These are phyloP conservation scores for Triplophysa siluroides DNA, from an alignment of 2,113 vertebrate species.

Conservation along the genomic window DNA sequence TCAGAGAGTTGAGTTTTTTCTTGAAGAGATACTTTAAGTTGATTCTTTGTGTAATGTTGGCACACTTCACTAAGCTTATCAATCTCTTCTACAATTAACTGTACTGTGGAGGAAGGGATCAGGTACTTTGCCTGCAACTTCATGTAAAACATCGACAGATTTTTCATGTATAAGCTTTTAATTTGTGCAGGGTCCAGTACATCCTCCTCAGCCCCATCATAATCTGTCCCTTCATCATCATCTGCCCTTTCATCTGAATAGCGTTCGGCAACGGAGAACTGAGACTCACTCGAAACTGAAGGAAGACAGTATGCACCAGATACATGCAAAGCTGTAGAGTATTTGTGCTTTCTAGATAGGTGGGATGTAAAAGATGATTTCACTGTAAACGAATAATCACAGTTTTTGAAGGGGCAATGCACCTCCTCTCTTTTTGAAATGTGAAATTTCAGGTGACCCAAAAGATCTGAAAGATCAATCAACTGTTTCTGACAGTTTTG, in stretches of 20 bases:
- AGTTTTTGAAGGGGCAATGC: constrained; percentile 40
- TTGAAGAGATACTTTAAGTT: neutral
- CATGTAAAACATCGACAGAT: constrained; percentile 41
- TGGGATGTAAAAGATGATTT: constrained; percentile 43
- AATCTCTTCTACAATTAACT: constrained; percentile 38
- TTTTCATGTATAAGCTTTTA: constrained; percentile 31
- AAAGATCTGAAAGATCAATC: constrained; percentile 42
- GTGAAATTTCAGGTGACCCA: constrained; percentile 40
- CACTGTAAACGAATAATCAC: constrained; percentile 18
- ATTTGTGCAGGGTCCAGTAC: constrained; percentile 7
- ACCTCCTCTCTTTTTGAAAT: constrained; percentile 37
- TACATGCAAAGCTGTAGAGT: constrained; percentile 28
- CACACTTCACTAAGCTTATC: constrained; percentile 33
- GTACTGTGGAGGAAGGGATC: constrained; percentile 41
- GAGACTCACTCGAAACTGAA: neutral
- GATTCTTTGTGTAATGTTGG: constrained; percentile 25
- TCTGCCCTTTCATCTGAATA: neutral
- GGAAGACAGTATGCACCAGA: constrained; percentile 16
- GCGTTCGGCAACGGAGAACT: constrained; percentile 10
- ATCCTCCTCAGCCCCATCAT: constrained; percentile 1
- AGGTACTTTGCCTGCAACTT: constrained; percentile 39
- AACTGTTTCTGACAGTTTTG: constrained; percentile 23
- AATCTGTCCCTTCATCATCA: neutral
- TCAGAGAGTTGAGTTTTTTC: neutral
- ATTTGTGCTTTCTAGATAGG: constrained; percentile 43